Percentiles rank a stretch among this genome's conserved stretches.
These are phyloP conservation scores for Podarcis raffonei DNA, from an alignment of 2,113 vertebrate species.

Conservation along the genomic window DNA sequence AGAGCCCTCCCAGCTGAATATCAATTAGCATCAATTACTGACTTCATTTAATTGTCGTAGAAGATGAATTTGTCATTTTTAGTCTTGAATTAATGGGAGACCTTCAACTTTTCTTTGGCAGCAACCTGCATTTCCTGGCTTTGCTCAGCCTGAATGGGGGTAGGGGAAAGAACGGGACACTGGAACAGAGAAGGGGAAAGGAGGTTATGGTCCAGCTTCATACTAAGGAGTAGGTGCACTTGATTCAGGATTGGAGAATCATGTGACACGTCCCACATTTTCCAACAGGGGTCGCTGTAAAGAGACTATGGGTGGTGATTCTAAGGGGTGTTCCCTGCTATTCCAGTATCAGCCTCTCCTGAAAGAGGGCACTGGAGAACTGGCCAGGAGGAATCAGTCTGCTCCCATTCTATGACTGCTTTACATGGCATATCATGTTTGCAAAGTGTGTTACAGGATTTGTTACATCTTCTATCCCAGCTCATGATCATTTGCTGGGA, in stretches of 20 bases:
- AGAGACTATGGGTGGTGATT: slow-evolving; percentile 4
- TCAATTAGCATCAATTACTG: slow-evolving; percentile 91
- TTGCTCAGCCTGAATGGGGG: slow-evolving; percentile 61
- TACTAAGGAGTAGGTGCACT: neutral
- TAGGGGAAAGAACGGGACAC: neutral
- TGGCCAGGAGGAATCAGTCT: neutral
- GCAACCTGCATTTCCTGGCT: slow-evolving; percentile 63
- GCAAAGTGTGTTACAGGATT: neutral
- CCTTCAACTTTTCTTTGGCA: slow-evolving; percentile 88
- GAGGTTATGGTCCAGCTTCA: neutral
- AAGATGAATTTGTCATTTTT: slow-evolving; percentile 91
- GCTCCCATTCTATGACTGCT: neutral
- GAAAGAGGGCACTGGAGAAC: slow-evolving; percentile 8
- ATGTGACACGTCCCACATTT: neutral
- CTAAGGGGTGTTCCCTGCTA: slow-evolving; percentile 10
- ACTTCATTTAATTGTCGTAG: slow-evolving; percentile 91
- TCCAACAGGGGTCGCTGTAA: slow-evolving; percentile 15
- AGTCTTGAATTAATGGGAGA: slow-evolving; percentile 88
- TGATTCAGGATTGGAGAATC: neutral
- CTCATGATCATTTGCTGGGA: neutral
- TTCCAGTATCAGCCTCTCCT: neutral
- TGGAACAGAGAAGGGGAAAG: neutral
- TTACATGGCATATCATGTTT: neutral
- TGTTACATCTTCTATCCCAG: neutral
- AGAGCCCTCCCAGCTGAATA: slow-evolving; percentile 80